Percentiles rank a stretch among this genome's conserved stretches.
phyloP scores from a whole-genome alignment of 2,113 vertebrate genomes.

The Oreotragus oreotragus region DNA sequence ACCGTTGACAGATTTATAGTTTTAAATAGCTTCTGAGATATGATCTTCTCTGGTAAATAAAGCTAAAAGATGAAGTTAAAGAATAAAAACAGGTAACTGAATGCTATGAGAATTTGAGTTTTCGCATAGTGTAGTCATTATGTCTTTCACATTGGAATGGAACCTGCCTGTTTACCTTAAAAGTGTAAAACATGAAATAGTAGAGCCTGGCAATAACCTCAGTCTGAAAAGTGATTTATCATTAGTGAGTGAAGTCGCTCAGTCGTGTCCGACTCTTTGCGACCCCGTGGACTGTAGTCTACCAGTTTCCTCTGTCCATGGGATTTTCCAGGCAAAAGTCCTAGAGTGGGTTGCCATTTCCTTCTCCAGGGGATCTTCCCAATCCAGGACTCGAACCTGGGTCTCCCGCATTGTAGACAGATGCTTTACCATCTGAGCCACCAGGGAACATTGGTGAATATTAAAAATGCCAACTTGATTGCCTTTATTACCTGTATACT shows the following conservation, averaged over 20 bases:
- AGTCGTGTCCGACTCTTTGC: too few species aligned
- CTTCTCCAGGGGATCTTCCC: too few species aligned
- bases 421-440: too few species aligned
- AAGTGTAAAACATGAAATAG: neutral
- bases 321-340: too few species aligned
- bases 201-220: neutral
- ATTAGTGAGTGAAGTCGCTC: too few species aligned
- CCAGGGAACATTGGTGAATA: neutral
- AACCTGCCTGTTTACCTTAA: neutral
- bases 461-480: neutral
- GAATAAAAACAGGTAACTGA: neutral
- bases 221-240: neutral
- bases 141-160: neutral
- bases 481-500: neutral
- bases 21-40: slow-evolving; percentile 63
- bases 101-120: neutral
- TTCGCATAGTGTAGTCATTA: neutral
- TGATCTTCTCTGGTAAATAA: neutral
- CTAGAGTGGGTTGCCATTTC: too few species aligned
- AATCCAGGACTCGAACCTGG: too few species aligned
- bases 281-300: too few species aligned
- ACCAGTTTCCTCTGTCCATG: too few species aligned
- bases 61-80: neutral
- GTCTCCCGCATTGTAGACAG: too few species aligned
- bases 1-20: neutral